phyloP scores from a whole-genome alignment of 2,797 vertebrate species.

The Lagodon rhomboides region DNA sequence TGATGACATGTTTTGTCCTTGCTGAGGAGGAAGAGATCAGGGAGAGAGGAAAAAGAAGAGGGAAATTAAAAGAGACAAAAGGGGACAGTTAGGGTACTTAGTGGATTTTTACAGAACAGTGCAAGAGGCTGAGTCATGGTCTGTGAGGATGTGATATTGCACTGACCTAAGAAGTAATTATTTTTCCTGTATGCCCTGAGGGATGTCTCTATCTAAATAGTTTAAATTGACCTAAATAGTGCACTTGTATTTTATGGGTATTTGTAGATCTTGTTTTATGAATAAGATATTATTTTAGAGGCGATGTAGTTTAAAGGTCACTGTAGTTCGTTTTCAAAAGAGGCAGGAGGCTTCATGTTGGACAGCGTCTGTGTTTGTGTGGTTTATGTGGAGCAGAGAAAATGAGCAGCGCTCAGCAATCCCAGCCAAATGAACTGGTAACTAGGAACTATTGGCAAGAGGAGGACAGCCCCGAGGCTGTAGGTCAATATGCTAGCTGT shows the following conservation, averaged over 20 bases:
- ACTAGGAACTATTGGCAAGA: slow-evolving; percentile 60
- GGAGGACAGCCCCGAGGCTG: slow-evolving; percentile 49
- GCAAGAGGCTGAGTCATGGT: slow-evolving; percentile 2
- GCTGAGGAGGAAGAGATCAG: slow-evolving; percentile 24
- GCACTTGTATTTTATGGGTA: neutral
- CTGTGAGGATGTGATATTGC: slow-evolving; percentile 2
- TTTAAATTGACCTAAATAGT: neutral
- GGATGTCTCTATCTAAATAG: neutral
- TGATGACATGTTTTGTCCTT: slow-evolving; percentile 66
- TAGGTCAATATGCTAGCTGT: slow-evolving; percentile 63
- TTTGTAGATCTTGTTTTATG: slow-evolving; percentile 15
- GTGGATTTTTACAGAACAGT: slow-evolving; percentile 13
- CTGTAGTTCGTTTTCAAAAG: slow-evolving; percentile 11
- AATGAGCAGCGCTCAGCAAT: slow-evolving; percentile 44
- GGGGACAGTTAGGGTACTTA: neutral
- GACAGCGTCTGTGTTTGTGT: slow-evolving; percentile 21
- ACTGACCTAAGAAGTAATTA: slow-evolving; percentile 1
- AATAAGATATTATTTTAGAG: slow-evolving; percentile 11
- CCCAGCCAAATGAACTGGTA: slow-evolving; percentile 59
- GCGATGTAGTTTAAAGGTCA: neutral
- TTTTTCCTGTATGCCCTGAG: neutral
- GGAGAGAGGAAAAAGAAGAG: slow-evolving; percentile 10
- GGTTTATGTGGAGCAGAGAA: slow-evolving; percentile 54
- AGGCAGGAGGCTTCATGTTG: slow-evolving; percentile 18
- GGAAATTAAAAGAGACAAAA: slow-evolving; percentile 12